Evolutionary conservation across 2,888 invertebrate genomes (phyloP).

Genomic region (Drosophila mayaguana): DNA sequence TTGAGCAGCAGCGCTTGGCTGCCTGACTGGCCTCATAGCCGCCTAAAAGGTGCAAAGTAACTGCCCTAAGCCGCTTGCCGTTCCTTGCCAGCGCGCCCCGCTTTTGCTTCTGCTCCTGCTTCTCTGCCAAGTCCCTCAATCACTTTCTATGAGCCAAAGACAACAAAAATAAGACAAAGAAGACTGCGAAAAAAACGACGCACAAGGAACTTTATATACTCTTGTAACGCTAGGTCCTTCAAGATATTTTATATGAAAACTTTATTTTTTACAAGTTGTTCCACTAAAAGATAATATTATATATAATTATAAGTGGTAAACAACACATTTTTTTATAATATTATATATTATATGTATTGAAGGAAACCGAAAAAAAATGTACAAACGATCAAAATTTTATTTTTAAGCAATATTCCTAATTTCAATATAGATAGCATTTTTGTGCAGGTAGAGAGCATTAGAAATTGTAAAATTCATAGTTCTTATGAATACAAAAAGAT

Average conservation of each 20-base stretch:
- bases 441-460: too few relatives aligned
- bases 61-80: constrained; percentile 70
- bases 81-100: constrained; percentile 18
- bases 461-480: too few relatives aligned
- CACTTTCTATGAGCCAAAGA: constrained; percentile 53
- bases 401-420: too few relatives aligned
- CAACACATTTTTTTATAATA: too few relatives aligned
- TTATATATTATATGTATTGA: too few relatives aligned
- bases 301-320: too few relatives aligned
- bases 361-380: too few relatives aligned
- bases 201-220: background rate
- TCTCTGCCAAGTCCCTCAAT: constrained; percentile 20
- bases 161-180: constrained; percentile 4
- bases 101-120: background rate
- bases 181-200: background rate
- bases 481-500: too few relatives aligned
- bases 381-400: too few relatives aligned
- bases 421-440: too few relatives aligned
- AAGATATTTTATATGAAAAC: background rate
- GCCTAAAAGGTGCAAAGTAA: constrained; percentile 77
- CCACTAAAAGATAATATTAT: background rate
- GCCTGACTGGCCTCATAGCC: constrained; percentile 49
- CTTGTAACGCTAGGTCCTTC: background rate
- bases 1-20: constrained; percentile 8
- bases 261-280: background rate